Evolutionary conservation across 1,140 invertebrate species (phyloP).

Genomic region (Scaptomyza hsui): DNA sequence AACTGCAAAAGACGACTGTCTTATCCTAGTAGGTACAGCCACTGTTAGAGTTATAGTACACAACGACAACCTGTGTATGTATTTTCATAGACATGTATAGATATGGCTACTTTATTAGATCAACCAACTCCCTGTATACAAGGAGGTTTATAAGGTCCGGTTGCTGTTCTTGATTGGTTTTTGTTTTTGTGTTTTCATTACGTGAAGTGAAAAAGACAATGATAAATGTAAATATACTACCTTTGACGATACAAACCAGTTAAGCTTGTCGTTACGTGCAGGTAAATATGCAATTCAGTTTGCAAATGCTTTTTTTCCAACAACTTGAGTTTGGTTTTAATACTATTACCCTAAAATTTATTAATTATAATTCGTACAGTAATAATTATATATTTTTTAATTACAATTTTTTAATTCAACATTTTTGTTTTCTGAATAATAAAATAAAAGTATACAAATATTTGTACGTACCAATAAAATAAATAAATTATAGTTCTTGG

Average conservation of each 20-base stretch:
- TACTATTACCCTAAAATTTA: too few relatives aligned
- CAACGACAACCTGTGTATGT: constrained; percentile 1
- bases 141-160: constrained; percentile 37
- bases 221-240: background rate
- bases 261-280: background rate
- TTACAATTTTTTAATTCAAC: too few relatives aligned
- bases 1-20: constrained; percentile 16
- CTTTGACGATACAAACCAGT: background rate
- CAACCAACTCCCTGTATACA: constrained; percentile 28
- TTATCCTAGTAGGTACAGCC: constrained; percentile 3
- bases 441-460: too few relatives aligned
- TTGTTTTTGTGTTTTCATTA: constrained; percentile 41
- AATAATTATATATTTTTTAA: too few relatives aligned
- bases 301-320: too few relatives aligned
- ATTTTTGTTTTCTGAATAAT: too few relatives aligned
- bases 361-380: too few relatives aligned
- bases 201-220: constrained; percentile 40
- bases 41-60: constrained; percentile 12
- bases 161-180: constrained; percentile 8
- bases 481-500: too few relatives aligned
- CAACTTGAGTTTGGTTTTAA: too few relatives aligned
- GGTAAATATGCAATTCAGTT: constrained; percentile 8
- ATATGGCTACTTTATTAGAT: background rate
- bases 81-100: background rate
- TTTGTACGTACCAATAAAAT: too few relatives aligned